Conservation (phyloP, 2,113 vertebrate genomes). For the Hypocryptadius cinnamomeus region DNA sequence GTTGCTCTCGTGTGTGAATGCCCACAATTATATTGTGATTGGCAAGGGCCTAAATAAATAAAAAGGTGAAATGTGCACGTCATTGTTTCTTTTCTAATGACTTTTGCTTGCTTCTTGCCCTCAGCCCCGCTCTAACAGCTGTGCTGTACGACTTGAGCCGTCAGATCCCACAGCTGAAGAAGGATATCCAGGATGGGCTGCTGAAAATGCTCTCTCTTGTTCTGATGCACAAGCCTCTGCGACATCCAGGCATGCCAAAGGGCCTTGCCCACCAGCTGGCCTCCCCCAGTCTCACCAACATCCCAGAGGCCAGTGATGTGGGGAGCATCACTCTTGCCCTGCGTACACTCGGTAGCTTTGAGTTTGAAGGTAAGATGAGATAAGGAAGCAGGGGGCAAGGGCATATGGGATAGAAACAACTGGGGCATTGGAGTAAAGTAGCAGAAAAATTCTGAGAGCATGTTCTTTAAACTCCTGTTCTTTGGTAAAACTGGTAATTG, state of each 20-base stretch:
- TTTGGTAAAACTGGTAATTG: not conserved
- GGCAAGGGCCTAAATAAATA: not conserved
- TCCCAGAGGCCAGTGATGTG: conserved; percentile 92
- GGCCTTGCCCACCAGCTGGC: conserved; percentile 93
- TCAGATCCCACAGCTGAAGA: conserved; percentile 96
- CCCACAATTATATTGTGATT: not conserved
- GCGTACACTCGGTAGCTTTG: conserved; percentile 94
- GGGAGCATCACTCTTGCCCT: conserved; percentile 96
- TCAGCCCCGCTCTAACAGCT: conserved; percentile 92
- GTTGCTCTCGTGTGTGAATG: not conserved
- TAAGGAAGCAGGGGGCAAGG: not conserved
- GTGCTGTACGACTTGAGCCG: conserved; percentile 96
- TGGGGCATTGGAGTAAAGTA: not conserved
- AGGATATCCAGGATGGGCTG: conserved; percentile 97
- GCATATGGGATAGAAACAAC: not conserved
- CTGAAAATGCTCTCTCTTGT: conserved; percentile 98
- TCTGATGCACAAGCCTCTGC: conserved; percentile 95
- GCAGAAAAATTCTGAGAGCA: not conserved
- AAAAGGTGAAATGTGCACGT: not conserved
- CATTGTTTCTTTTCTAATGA: not conserved
- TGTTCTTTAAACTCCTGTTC: not conserved
- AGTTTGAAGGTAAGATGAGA: conserved; percentile 86
- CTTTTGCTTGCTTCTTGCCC: not conserved
- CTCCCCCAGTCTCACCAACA: conserved; percentile 93
- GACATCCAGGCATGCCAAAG: conserved; percentile 97